phyloP scores from a whole-genome alignment of 2,113 vertebrate genomes.

The Cisticola juncidis region DNA sequence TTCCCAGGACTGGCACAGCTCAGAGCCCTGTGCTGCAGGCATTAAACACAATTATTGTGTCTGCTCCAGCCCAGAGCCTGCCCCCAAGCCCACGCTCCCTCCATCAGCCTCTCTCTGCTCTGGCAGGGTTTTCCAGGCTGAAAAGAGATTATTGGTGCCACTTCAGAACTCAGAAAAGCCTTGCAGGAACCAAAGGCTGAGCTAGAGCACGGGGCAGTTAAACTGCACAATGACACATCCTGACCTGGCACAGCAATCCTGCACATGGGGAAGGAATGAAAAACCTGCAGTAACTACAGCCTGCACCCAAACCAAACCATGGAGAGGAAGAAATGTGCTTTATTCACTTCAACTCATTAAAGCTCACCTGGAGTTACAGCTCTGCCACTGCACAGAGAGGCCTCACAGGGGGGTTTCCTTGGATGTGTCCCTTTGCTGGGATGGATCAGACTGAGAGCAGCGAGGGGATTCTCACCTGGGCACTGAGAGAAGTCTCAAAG shows the following conservation, averaged over 20 bases:
- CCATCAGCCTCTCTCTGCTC: background rate
- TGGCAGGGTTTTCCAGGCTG: background rate
- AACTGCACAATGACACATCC: background rate
- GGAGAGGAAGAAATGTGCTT: background rate
- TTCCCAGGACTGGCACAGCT: background rate
- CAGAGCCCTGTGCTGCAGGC: background rate
- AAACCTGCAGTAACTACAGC: background rate
- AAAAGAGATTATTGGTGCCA: background rate
- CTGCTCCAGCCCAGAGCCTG: fast-evolving
- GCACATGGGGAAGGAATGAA: background rate
- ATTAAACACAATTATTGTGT: background rate
- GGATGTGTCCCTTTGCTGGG: background rate
- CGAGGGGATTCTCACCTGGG: background rate
- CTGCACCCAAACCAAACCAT: background rate
- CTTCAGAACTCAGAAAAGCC: background rate
- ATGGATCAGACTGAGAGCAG: background rate
- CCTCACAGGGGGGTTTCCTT: background rate
- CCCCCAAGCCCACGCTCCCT: background rate
- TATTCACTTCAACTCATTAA: background rate
- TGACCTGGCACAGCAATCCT: background rate
- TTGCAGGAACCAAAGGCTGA: background rate
- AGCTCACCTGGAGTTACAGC: background rate
- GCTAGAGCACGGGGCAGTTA: background rate
- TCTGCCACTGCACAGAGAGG: too few relatives aligned
- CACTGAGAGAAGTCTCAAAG: fast-evolving